Base-by-base conservation (phyloP, 2,797 vertebrate genomes). In the Diplodus sargus region DNA sequence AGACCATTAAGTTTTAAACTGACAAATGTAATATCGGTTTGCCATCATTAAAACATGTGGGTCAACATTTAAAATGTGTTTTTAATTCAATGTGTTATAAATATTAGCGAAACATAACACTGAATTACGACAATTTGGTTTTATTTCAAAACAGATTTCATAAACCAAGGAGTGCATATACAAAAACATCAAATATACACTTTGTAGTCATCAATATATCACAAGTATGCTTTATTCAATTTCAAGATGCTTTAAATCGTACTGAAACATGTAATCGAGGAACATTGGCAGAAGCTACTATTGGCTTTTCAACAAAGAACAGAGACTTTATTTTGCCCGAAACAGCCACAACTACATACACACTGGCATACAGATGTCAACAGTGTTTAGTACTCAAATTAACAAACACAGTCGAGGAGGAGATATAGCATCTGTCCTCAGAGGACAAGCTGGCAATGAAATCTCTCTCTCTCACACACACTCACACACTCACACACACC, bases 181-280 rank as follows among this genome's bases (percentile, higher is more conserved):
- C 30, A 69, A 63, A 63, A 69, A 61, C 20, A 71, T 63, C 1
- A 56, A 56, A 67, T 68, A 34, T 60, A 39, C 2, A 23, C 49
- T 81, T 69, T 51, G 20, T 34, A 68, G 54, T 67, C 6, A 71
- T 47, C 69, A 69, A 68, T 74, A 76, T 53, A 57, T 20, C 53
- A 34, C 23, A 73, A 53, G 57, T 30, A 60, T 54, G 2, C 17
- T 58, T 61, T 47, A 28, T n/a, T 54, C 30, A 39, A 18, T 69
- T 25, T 47, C 28, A 23, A 67, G 6, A 60, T 70, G 20, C 30
- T 65, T 51, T 57, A 57, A 45, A 53, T 17, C 56, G 2, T 61
- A 49, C n/a, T 54, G 11, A 48, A 47, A 39, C 3, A 25, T 20
- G 15, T 17, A 43, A n/a, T 11, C 7, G 28, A 48, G 23, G 11